Base-by-base conservation (phyloP, 2,113 vertebrate genomes). In the Pituophis catenifer region DNA sequence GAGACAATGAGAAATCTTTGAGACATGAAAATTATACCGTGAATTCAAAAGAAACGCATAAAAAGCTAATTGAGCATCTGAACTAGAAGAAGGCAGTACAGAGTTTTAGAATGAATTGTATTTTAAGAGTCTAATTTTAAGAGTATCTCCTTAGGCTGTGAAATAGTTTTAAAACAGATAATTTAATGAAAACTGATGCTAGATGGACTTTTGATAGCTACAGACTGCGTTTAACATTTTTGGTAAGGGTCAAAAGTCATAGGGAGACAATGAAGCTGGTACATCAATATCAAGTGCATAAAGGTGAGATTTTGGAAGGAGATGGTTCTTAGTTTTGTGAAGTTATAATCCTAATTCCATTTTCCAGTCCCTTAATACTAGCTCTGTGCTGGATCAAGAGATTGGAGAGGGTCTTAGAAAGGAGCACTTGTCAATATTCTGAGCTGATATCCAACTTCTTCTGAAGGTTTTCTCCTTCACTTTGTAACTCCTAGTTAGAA, bases 81-180 rank as follows among this genome's bases (percentile, higher is more conserved):
- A 4, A 81, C 89, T 38, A 92, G 89, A 21, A 7, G 10, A 23
- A 33, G 0, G 19, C 4, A 13, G 90, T 13, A 89, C 2, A 21
- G 9, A 48, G 44, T 26, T 93, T 59, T 85, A 58, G 17, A 88
- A 59, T 15, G 91, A 89, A 38, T 0, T 21, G 17, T 85, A 85
- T 90, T 92, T 96, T 75, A 92, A 59, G 87, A 89, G 29, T 75
- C 65, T 54, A 94, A 93, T 90, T 92, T 90, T 23, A 23, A 92
- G 11, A n/a, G 8, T 4, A 0, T 9, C 93, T 29, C 81, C 90
- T 91, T 90, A n/a, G 33, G 58, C 91, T 81, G 88, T 3, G 65
- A 92, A 75, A 86, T 90, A 95, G 88, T 92, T 95, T 93, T 94
- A 95, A 96, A 94, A 75, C 86, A 1, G 93, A 93, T 89, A 89